A percentile compares a stretch with the other conserved stretches of the same genome.
Conservation (phyloP, 1,140 invertebrate species). For the Acarapis woodi region DNA sequence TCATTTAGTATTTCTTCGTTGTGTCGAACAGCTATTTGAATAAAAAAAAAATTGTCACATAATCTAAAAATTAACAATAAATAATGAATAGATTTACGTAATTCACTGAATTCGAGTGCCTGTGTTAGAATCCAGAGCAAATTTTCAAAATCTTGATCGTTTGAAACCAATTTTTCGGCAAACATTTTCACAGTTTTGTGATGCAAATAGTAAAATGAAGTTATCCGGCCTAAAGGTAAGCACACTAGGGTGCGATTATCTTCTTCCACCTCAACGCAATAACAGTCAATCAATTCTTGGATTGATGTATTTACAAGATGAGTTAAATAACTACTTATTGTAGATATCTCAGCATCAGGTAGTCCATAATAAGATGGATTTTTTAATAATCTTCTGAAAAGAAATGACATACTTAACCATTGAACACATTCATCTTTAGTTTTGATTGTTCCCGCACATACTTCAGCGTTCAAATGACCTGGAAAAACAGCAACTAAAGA, state of each 20-base stretch:
- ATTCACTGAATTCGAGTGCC: constrained; percentile 61
- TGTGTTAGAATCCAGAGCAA: constrained; percentile 49
- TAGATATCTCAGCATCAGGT: not conserved
- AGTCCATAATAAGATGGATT: constrained; percentile 40
- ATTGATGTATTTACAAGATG: not conserved
- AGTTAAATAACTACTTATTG: not conserved
- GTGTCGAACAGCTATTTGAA: too few species aligned
- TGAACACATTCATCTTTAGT: constrained; percentile 79
- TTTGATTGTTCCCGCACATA: constrained; percentile 65
- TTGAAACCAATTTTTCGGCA: constrained; percentile 26
- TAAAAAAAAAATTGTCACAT: too few species aligned
- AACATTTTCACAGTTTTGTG: constrained; percentile 70
- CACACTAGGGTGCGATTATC: constrained; percentile 29
- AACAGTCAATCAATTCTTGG: not conserved
- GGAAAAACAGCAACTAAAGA: constrained; percentile 61
- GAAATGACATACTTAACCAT: constrained; percentile 95
- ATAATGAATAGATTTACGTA: too few species aligned
- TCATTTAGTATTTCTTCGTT: too few species aligned
- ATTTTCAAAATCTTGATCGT: constrained; percentile 32
- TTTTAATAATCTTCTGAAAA: constrained; percentile 65
- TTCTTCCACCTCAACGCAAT: not conserved
- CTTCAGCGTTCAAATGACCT: constrained; percentile 94
- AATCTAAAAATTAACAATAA: too few species aligned
- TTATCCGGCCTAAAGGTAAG: constrained; percentile 68
- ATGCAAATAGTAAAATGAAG: constrained; percentile 90